Conservation (phyloP, 2,888 invertebrate species). For the Scaptomyza flava region DNA sequence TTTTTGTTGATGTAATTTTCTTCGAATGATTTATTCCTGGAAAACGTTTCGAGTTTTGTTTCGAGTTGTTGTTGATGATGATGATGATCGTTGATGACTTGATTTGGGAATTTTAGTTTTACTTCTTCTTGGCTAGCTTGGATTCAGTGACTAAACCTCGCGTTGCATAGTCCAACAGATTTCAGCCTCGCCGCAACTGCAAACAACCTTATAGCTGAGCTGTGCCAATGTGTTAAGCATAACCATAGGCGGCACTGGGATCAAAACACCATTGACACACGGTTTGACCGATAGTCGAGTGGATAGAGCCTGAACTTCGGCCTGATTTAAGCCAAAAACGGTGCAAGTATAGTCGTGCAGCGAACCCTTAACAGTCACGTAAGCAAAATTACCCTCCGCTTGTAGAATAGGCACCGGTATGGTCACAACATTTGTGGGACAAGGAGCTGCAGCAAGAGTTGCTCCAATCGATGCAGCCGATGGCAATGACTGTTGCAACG, state of each 20-base stretch:
- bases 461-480: slow-evolving; percentile 53
- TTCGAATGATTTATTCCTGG: slow-evolving; percentile 6
- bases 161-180: slow-evolving; percentile 93
- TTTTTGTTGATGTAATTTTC: neutral
- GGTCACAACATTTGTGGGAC: slow-evolving; percentile 82
- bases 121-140: slow-evolving; percentile 1
- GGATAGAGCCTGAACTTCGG: slow-evolving; percentile 89
- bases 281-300: slow-evolving; percentile 88
- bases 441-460: slow-evolving; percentile 28
- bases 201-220: slow-evolving; percentile 91
- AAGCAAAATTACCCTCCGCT: slow-evolving; percentile 87
- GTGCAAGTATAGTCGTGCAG: slow-evolving; percentile 90
- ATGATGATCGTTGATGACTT: slow-evolving; percentile 17
- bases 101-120: slow-evolving; percentile 3
- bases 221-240: slow-evolving; percentile 91
- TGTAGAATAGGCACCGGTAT: slow-evolving; percentile 84
- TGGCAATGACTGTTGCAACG: slow-evolving; percentile 24
- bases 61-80: slow-evolving; percentile 1
- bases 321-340: slow-evolving; percentile 90
- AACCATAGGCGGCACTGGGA: slow-evolving; percentile 89
- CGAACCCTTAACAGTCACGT: slow-evolving; percentile 92
- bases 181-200: slow-evolving; percentile 92
- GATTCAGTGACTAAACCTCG: slow-evolving; percentile 86
- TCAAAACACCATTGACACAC: slow-evolving; percentile 90
- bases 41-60: neutral